Conservation (phyloP, 2,888 invertebrate genomes). For the Ferrisia virgata region DNA sequence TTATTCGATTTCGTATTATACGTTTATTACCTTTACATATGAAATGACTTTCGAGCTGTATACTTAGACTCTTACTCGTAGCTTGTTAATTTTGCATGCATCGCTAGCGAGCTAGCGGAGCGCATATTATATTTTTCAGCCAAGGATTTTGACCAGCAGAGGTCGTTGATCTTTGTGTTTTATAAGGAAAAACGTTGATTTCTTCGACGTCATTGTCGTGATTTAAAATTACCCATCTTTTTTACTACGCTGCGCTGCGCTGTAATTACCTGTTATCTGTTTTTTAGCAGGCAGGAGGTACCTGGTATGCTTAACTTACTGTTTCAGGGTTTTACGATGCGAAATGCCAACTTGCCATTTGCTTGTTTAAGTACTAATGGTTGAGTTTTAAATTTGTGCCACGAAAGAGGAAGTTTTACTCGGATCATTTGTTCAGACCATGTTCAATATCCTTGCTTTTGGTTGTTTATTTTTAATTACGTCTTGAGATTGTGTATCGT, state of each 20-base stretch:
- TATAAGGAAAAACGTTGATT: neutral
- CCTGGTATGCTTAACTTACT: neutral
- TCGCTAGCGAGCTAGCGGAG: neutral
- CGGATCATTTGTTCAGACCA: neutral
- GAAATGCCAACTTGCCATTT: neutral
- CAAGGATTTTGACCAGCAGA: neutral
- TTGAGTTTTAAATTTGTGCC: neutral
- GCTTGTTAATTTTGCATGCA: constrained; percentile 12
- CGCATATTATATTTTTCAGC: neutral
- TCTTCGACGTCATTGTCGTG: neutral
- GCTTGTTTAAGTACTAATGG: neutral
- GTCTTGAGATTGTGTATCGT: neutral
- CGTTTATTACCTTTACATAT: neutral
- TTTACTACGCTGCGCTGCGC: no score
- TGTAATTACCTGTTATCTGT: neutral
- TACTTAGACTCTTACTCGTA: no score
- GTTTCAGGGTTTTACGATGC: neutral
- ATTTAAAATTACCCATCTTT: neutral
- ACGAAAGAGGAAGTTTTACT: neutral
- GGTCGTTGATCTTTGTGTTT: neutral
- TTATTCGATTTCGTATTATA: neutral
- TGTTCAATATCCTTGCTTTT: neutral
- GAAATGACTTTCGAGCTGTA: neutral
- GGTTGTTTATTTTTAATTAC: neutral
- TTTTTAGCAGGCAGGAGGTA: neutral